These are phyloP conservation scores for Gorsachius magnificus DNA, from an alignment of 2,797 vertebrate genomes.

Conservation along the genomic window DNA sequence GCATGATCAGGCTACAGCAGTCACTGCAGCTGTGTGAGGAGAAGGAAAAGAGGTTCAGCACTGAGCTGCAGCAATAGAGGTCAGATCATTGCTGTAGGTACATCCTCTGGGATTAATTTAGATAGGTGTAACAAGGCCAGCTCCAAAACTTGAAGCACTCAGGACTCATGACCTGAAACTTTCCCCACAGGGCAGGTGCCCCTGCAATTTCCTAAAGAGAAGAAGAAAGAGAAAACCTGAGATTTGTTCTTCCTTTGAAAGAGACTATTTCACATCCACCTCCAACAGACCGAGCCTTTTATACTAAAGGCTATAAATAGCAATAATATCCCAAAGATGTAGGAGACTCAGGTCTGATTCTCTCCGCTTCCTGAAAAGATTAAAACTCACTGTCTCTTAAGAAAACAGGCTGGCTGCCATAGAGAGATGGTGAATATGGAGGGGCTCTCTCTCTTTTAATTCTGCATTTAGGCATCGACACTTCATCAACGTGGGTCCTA, in stretches of 20 bases:
- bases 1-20: neutral
- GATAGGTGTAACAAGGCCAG: neutral
- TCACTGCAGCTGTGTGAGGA: neutral
- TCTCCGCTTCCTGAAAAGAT: neutral
- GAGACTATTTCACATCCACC: neutral
- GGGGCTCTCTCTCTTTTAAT: neutral
- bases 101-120: neutral
- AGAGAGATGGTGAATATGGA: neutral
- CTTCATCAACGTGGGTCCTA: neutral
- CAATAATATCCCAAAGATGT: neutral
- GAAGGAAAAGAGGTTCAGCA: neutral
- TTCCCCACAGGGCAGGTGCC: neutral
- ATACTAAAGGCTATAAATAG: neutral
- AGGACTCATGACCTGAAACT: neutral
- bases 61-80: neutral
- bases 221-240: neutral
- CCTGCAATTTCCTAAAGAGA: neutral
- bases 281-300: neutral
- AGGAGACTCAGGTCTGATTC: neutral
- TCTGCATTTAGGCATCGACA: neutral
- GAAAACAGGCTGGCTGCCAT: neutral
- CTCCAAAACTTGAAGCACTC: neutral
- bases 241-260: neutral
- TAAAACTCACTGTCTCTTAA: neutral
- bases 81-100: neutral